phyloP scores from a whole-genome alignment of 2,888 invertebrate genomes.

The Drosophila suboccidentalis region DNA sequence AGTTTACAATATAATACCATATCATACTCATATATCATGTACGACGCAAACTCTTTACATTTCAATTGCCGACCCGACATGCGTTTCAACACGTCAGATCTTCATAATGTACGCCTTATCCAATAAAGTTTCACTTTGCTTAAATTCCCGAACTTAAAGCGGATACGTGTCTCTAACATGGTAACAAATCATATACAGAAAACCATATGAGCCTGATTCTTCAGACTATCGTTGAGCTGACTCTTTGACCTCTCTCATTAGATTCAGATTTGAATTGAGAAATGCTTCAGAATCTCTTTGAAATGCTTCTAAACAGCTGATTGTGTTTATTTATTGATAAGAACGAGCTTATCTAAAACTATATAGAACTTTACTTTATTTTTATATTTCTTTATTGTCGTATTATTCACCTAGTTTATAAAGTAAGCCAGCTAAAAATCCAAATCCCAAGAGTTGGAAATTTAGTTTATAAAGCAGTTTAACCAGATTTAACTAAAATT shows the following conservation, averaged over 20 bases:
- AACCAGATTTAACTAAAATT: no score
- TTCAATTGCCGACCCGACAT: conserved; percentile 6
- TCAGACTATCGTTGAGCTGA: neutral
- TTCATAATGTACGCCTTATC: neutral
- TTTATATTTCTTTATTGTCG: neutral
- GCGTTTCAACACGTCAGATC: conserved; percentile 14
- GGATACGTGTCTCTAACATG: neutral
- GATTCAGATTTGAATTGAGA: neutral
- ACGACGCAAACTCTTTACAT: conserved; percentile 6
- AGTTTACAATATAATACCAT: conserved; percentile 14
- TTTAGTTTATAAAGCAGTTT: no score
- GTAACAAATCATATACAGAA: neutral
- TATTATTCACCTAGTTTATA: neutral
- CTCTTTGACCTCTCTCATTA: conserved; percentile 2
- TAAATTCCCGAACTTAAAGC: neutral
- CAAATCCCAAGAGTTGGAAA: neutral
- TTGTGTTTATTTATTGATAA: conserved; percentile 5
- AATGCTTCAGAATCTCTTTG: conserved; percentile 1
- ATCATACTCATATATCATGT: conserved; percentile 3
- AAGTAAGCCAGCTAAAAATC: neutral
- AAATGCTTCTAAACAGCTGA: neutral
- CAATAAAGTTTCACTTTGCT: conserved; percentile 7
- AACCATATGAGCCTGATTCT: neutral
- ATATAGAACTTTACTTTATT: neutral
- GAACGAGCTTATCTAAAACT: neutral